Conservation (phyloP, 30 jellyfish, hydroid and myxozoan genomes). For the Nemopilema nomurai region DNA sequence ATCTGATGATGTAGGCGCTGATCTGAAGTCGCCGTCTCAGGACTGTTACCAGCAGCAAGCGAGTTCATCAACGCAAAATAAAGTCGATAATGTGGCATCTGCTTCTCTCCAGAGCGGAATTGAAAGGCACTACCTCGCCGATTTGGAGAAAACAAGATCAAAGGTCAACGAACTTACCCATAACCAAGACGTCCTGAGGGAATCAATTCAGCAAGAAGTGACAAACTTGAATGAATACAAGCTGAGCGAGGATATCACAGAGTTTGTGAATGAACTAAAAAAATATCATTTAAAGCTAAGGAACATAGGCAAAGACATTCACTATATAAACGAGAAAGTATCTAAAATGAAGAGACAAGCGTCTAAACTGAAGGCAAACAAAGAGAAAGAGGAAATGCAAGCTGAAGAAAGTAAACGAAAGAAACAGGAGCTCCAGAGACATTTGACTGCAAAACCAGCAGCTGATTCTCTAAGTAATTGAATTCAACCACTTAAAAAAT, state of each 20-base stretch:
- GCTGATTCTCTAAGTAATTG: constrained; percentile 35
- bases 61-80: background rate
- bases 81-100: background rate
- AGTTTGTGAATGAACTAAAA: constrained; percentile 43
- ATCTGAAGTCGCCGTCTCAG: background rate
- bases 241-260: constrained; percentile 43
- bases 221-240: constrained; percentile 53
- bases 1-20: background rate
- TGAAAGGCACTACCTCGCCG: constrained; percentile 14
- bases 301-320: constrained; percentile 55
- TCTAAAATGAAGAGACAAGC: constrained; percentile 55
- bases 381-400: constrained; percentile 62
- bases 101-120: background rate
- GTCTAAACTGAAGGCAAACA: constrained; percentile 21
- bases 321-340: constrained; percentile 41
- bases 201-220: constrained; percentile 71
- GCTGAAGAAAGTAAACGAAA: constrained; percentile 58
- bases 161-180: constrained; percentile 56
- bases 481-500: background rate
- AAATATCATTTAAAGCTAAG: constrained; percentile 43
- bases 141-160: constrained; percentile 20
- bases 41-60: background rate
- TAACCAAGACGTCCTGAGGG: constrained; percentile 64
- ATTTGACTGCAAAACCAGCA: constrained; percentile 79
- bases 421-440: constrained; percentile 62